These are phyloP conservation scores for Chloroceryle aenea DNA, from an alignment of 2,113 vertebrate species.

Conservation along the genomic window DNA sequence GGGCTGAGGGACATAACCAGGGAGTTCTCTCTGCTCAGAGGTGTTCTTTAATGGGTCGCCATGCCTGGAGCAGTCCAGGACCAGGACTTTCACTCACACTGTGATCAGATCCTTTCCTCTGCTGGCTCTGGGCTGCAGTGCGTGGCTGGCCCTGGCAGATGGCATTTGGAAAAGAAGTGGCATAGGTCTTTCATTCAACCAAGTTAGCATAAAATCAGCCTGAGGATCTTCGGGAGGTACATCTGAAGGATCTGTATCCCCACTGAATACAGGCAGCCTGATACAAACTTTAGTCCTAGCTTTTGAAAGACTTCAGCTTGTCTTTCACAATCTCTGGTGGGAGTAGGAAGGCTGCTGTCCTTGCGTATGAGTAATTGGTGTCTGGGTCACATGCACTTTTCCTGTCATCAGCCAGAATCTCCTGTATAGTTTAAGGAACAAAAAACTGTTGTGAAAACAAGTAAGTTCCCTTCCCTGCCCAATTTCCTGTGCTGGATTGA, in stretches of 20 bases:
- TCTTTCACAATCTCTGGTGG: neutral
- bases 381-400: neutral
- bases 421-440: neutral
- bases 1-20: rapidly evolving
- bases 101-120: neutral
- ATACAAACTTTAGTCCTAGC: neutral
- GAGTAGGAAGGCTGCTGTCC: neutral
- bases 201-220: neutral
- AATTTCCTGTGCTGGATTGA: slow-evolving; percentile 42
- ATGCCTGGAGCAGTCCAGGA: neutral
- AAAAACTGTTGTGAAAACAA: slow-evolving; percentile 19
- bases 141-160: neutral
- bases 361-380: neutral
- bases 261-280: neutral
- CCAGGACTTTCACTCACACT: neutral
- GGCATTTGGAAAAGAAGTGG: neutral
- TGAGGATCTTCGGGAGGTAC: neutral
- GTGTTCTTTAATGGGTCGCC: neutral
- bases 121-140: neutral
- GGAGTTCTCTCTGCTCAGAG: neutral
- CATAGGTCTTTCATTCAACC: neutral
- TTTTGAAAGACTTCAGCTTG: neutral
- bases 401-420: neutral
- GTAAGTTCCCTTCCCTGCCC: neutral
- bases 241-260: neutral